These are phyloP conservation scores for Hydrotaea cyrtoneurina DNA, from an alignment of 2,888 invertebrate species.

Conservation along the genomic window DNA sequence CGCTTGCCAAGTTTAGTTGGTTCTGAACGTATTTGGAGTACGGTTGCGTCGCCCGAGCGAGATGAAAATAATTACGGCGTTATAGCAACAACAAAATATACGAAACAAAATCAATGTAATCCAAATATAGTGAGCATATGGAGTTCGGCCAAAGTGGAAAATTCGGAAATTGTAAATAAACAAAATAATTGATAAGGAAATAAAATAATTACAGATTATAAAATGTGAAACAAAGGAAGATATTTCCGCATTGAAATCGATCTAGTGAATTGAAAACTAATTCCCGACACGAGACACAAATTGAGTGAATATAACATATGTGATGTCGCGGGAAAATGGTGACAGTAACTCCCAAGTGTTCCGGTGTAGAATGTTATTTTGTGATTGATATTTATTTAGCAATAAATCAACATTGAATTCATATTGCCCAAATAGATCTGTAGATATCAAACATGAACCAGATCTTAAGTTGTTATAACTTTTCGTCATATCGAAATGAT, in stretches of 20 bases:
- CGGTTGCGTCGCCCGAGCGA: constrained; percentile 56
- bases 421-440: no score
- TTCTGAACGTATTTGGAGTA: constrained; percentile 65
- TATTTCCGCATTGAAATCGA: not conserved
- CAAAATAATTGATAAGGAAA: not conserved
- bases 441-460: no score
- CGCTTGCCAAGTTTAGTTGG: constrained; percentile 66
- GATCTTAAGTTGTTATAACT: no score
- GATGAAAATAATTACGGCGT: constrained; percentile 12
- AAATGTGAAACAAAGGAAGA: constrained; percentile 11
- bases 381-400: no score
- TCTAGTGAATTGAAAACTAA: not conserved
- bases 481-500: no score
- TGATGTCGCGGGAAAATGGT: no score
- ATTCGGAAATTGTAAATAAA: not conserved
- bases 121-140: not conserved
- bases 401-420: no score
- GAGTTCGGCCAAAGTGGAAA: not conserved
- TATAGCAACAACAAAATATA: not conserved
- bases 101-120: no score
- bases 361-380: no score
- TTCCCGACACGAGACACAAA: no score
- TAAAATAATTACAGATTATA: not conserved
- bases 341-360: no score
- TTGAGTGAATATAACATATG: no score